phyloP scores from a whole-genome alignment of 2,888 invertebrate genomes.

The Eurois occulta region DNA sequence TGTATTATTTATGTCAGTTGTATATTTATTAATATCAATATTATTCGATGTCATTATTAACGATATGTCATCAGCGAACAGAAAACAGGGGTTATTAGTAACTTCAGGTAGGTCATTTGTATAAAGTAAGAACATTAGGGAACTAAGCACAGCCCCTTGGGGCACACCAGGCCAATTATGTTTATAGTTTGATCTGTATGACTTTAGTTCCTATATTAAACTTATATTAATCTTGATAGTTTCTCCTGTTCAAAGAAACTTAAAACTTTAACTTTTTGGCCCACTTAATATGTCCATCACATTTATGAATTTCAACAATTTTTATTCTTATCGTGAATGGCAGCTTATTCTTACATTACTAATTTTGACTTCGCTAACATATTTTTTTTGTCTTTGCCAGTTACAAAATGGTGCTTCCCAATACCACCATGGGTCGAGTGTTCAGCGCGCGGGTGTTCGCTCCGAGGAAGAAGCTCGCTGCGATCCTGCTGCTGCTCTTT shows the following conservation, averaged over 20 bases:
- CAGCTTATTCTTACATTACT: background rate
- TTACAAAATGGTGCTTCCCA: slow-evolving; percentile 20
- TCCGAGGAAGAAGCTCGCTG: slow-evolving; percentile 46
- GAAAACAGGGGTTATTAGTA: no score
- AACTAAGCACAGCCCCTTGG: no score
- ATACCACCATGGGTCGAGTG: background rate
- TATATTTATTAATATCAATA: no score
- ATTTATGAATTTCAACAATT: background rate
- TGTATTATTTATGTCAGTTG: no score
- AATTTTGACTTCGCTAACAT: background rate
- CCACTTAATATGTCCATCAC: background rate
- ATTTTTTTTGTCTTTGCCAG: slow-evolving; percentile 29
- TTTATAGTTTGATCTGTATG: no score
- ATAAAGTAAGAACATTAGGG: no score
- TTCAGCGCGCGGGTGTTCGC: slow-evolving; percentile 12
- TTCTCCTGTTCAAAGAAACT: background rate
- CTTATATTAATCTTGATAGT: background rate
- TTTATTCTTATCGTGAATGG: background rate
- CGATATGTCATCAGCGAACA: no score
- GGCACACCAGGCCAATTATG: no score
- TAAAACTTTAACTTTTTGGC: background rate
- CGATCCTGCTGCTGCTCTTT: slow-evolving; percentile 35
- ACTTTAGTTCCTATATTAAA: no score
- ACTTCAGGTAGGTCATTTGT: no score
- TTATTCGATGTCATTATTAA: no score